phyloP scores from a whole-genome alignment of 2,797 vertebrate species.

The Morelia viridis region DNA sequence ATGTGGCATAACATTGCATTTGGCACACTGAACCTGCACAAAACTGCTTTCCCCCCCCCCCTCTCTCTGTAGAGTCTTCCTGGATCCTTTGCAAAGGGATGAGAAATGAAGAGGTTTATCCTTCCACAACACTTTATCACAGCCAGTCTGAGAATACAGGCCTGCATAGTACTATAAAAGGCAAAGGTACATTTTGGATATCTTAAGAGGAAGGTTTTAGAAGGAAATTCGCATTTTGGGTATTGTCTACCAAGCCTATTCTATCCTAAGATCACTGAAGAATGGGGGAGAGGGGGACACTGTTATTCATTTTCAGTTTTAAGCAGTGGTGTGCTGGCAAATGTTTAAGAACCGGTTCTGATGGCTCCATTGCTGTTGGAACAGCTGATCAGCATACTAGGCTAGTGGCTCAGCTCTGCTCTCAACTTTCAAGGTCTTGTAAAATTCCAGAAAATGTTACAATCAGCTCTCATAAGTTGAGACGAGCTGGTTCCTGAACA shows the following conservation, averaged over 20 bases:
- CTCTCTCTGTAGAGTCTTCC: too few species aligned
- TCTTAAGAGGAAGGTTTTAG: neutral
- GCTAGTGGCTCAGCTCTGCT: too few species aligned
- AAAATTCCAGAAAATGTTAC: neutral
- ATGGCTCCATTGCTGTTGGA: neutral
- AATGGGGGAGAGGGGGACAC: accelerated
- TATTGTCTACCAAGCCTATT: neutral
- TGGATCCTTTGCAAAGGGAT: neutral
- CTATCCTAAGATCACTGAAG: neutral
- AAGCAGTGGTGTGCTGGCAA: neutral
- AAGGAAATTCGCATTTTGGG: neutral
- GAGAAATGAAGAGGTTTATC: neutral
- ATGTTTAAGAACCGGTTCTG: neutral
- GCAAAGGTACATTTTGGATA: neutral
- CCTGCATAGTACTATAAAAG: neutral
- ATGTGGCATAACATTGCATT: neutral
- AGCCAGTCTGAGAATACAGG: neutral
- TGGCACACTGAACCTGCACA: neutral
- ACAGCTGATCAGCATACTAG: neutral
- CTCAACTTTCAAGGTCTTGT: too few species aligned
- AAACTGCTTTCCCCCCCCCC: too few species aligned
- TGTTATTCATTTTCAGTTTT: neutral
- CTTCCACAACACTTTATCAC: neutral
- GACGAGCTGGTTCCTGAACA: neutral
- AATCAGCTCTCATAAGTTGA: neutral